Evolutionary conservation across 1,140 invertebrate genomes (phyloP), one percentile per base, ranked within the genome.

Genomic region (Homarus americanus): DNA sequence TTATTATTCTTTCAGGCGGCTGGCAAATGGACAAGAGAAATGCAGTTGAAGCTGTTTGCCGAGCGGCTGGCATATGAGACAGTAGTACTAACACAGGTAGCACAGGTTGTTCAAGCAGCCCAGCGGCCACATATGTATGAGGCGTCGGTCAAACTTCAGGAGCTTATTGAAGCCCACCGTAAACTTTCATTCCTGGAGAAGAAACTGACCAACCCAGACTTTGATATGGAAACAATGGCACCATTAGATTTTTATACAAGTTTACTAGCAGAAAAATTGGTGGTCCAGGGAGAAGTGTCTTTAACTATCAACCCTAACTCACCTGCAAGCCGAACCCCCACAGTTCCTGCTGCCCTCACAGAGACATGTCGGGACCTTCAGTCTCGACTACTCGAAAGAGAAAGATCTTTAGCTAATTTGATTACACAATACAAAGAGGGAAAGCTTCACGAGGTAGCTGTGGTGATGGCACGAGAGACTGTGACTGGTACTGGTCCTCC

Each of bases 31-130:
- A 96, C 96, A 83, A 95, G 95, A 63, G 95, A 96, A 91, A 96
- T 96, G 78, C 96, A 96, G 93, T 94, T 96, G 87, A 95, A 96
- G 93, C 94, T 97, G 79, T 94, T 97, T 87, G 96, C 96, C 1
- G 96, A 97, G 93, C 96, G 97, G 93, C 94, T 97, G 36, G 96
- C 97, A 0, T 97, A 96, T 93, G 97, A 97, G 94, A 96, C 96
- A 58, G 95, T 97, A 32, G 94, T 97, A 78, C 94, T 97, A 53
- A 94, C 95, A 38, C 95, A 95, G 92, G 95, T 96, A 53, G 90
- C 92, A 2, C 93, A 93, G 49, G 93, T 93, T 40, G 49, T 85
- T 28, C 91, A 91, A 72, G 84, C 87, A 94, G 93, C 86, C 93
- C 93, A 95, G 95, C 93, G 95, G 95, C 95, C 93, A 96, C 97